phyloP scores from a whole-genome alignment of 2,113 vertebrate species.

The Dipodomys merriami region DNA sequence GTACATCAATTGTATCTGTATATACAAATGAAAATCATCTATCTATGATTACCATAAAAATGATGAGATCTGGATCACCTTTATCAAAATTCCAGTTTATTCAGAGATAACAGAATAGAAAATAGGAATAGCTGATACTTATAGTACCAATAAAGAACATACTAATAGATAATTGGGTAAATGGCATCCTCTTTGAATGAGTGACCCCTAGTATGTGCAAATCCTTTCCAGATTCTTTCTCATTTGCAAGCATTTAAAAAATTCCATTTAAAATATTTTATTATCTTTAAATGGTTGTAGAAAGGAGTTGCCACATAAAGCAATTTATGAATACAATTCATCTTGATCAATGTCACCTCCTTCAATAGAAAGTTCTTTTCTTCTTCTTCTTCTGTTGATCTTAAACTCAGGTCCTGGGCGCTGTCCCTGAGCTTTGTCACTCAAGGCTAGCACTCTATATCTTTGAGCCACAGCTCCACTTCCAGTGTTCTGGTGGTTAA shows the following conservation, averaged over 20 bases:
- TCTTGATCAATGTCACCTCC: no score
- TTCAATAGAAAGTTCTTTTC: no score
- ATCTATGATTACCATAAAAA: conserved; percentile 6
- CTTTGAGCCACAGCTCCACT: no score
- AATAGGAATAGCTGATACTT: conserved; percentile 18
- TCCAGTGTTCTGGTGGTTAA: no score
- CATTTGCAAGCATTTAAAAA: background rate
- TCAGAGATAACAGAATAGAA: background rate
- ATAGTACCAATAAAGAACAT: background rate
- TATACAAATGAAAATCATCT: background rate
- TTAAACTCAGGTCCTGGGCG: no score
- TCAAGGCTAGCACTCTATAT: no score
- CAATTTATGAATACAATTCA: no score
- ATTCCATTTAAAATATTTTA: no score
- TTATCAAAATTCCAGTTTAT: background rate
- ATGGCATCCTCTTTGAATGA: background rate
- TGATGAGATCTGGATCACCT: background rate
- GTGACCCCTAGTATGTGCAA: background rate
- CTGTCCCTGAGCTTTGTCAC: no score
- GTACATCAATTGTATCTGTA: background rate
- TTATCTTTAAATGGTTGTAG: no score
- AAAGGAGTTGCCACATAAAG: no score
- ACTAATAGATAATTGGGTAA: background rate
- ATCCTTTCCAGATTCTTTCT: conserved; percentile 24
- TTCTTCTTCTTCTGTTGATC: no score